A percentile compares a stretch with the other conserved stretches of the same genome.
phyloP scores from a whole-genome alignment of 2,797 vertebrate species.

The Psittacula echo region DNA sequence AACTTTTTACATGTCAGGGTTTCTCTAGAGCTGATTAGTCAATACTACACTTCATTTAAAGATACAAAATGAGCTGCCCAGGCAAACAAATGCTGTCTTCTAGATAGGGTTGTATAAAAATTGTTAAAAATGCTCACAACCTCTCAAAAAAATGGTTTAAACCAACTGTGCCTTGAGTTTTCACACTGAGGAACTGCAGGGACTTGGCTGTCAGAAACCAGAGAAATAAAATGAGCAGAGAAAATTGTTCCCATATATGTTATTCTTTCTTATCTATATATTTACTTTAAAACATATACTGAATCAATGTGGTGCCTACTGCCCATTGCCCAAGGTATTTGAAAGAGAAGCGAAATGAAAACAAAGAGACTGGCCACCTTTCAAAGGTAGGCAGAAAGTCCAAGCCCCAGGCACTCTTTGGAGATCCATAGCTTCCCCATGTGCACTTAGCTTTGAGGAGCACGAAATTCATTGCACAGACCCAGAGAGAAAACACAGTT shows the following conservation, averaged over 20 bases:
- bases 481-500: neutral
- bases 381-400: neutral
- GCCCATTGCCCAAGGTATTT: neutral
- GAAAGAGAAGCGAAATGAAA: neutral
- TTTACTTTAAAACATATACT: neutral
- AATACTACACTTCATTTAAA: neutral
- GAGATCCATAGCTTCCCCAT: neutral
- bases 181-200: neutral
- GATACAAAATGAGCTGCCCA: constrained; percentile 32
- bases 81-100: neutral
- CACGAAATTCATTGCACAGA: neutral
- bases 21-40: neutral
- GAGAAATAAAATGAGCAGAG: neutral
- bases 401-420: constrained; percentile 1
- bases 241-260: neutral
- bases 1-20: neutral
- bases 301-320: constrained; percentile 16
- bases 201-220: neutral
- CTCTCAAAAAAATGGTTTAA: neutral
- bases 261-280: neutral
- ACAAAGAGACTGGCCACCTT: neutral
- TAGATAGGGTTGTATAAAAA: neutral
- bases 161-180: neutral
- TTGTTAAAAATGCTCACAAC: neutral
- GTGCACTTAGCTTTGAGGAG: neutral